Evolutionary conservation across 2,888 invertebrate species (phyloP).

Genomic region (Pharmacophagus antenor): DNA sequence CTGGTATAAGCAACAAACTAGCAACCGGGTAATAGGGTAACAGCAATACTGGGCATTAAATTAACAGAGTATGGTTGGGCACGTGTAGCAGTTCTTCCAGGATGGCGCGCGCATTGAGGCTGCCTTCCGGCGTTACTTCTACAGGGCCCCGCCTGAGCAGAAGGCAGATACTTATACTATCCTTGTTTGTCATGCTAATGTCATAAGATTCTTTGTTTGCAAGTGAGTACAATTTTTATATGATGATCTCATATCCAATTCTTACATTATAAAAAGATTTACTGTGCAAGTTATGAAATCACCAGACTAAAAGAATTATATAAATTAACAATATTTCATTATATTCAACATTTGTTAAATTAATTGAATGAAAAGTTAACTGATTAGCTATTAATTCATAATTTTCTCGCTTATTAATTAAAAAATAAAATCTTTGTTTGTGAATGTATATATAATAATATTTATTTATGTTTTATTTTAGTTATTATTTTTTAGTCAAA

Average conservation of each 20-base stretch:
- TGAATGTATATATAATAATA: no score
- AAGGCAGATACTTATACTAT: conserved; percentile 91
- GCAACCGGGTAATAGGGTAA: conserved; percentile 20
- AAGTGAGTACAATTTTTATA: conserved; percentile 76
- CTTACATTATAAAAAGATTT: no score
- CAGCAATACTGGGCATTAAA: conserved; percentile 48
- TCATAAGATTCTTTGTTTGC: conserved; percentile 97
- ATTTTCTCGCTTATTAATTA: no score
- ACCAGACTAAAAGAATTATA: no score
- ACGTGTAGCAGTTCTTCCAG: conserved; percentile 91
- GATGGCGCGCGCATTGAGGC: conserved; percentile 98
- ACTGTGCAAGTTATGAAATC: no score
- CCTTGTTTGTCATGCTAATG: conserved; percentile 98
- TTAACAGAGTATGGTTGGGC: conserved; percentile 52
- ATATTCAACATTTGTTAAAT: no score
- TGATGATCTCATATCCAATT: neutral
- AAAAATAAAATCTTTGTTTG: no score
- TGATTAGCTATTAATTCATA: no score
- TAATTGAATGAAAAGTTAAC: no score
- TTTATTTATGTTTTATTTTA: no score
- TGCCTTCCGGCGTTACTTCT: conserved; percentile 95
- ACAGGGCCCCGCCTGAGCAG: conserved; percentile 92
- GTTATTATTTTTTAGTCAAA: no score
- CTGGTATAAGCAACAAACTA: neutral
- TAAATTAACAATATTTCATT: no score